Evolutionary conservation across 2,888 invertebrate genomes (phyloP), one percentile per base, ranked within the genome.

Genomic region (Caenorhabditis drosophilae): DNA sequence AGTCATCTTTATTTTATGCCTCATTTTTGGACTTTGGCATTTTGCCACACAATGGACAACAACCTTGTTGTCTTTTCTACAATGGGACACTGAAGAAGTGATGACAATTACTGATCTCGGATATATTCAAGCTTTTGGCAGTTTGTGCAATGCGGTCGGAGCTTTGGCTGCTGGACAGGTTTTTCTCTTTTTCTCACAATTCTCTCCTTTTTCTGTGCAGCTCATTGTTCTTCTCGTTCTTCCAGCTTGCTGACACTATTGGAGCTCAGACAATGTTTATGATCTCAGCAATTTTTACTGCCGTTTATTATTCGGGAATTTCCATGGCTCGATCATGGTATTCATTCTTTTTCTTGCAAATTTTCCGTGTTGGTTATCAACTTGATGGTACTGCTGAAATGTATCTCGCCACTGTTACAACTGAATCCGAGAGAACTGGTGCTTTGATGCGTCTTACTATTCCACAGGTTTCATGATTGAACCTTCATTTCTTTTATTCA

Each of bases 11-110:
- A 67, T 78, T 2, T 56, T 82, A 50, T 80, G 79, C 67, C 64
- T 81, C 25, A 80, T 83, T 47, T 83, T 77, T 73, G 76, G 77
- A 42, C 54, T 83, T 23, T 83, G 83, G 83, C 81, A 82, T 67
- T 73, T 80, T 48, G 80, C 79, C 11, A 81, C 80, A 15, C 81
- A 83, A 53, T 83, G 83, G 83, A 81, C 81, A 15, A 80, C 78
- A 25, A 83, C 82, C 2, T 69, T 83, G 18, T 59, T 83, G 27
- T 78, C 83, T 15, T 83, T 82, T 64, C 68, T 83, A 4, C 83
- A 83, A 64, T 83, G 83, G 83, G 80, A 83, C 66, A 83, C 82
- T 18, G 69, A 67, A 50, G 72, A 76, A 48, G 77, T 80, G 26
- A 75, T 83, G 72, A 77, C 78, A 35, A 81, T 83, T 54, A 75